Conservation (phyloP, 2,888 invertebrate species). For the Doris montereyensis region DNA sequence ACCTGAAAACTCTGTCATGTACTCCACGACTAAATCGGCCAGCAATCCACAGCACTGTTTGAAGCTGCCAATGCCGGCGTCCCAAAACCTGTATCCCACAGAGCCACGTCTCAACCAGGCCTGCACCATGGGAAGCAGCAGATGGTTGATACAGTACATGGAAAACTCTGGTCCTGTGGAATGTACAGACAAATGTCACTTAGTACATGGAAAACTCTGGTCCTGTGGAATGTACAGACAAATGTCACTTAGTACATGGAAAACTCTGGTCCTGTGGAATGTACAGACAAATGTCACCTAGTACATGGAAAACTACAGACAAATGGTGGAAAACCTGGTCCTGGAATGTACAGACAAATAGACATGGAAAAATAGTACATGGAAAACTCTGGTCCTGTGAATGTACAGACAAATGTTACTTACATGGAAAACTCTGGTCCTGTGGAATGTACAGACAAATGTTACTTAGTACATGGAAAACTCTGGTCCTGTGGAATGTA, state of each 20-base stretch:
- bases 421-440: conserved; percentile 61
- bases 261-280: conserved; percentile 79
- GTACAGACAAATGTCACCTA: neutral
- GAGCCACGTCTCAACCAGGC: conserved; percentile 86
- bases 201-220: neutral
- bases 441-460: neutral
- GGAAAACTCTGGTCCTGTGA: no score
- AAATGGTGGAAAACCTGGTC: no score
- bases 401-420: neutral
- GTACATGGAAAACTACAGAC: neutral
- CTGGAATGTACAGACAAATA: no score
- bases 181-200: neutral
- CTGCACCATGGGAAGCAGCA: conserved; percentile 92
- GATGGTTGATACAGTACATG: conserved; percentile 91
- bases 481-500: conserved; percentile 79
- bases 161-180: conserved; percentile 87
- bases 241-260: neutral
- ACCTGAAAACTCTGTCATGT: conserved; percentile 77
- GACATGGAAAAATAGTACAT: no score
- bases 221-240: neutral
- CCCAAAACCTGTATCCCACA: conserved; percentile 75
- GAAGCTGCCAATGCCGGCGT: conserved; percentile 85
- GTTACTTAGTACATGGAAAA: conserved; percentile 84
- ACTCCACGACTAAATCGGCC: conserved; percentile 89
- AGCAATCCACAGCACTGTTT: conserved; percentile 95